Conservation (phyloP, 2,797 vertebrate genomes). For the Novumbra hubbsi region DNA sequence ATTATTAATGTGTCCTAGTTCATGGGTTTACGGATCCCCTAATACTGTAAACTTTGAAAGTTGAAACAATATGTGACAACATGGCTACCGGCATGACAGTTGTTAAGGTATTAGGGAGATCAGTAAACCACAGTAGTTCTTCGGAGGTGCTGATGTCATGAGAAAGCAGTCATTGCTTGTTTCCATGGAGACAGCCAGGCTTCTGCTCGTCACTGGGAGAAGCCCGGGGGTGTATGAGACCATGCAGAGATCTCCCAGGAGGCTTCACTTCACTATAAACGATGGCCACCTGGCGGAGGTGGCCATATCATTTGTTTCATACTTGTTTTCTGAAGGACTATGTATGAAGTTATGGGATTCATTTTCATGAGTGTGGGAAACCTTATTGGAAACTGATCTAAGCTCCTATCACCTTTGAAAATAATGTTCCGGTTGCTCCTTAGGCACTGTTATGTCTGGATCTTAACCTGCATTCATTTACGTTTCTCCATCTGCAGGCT, state of each 20-base stretch:
- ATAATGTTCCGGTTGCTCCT: conserved; percentile 1
- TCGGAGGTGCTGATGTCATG: conserved; percentile 14
- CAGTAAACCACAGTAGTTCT: conserved; percentile 22
- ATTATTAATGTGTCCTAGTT: not conserved
- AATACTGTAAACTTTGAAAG: conserved; percentile 4
- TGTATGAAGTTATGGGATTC: not conserved
- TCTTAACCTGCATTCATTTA: conserved; percentile 4
- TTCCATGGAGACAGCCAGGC: conserved; percentile 56
- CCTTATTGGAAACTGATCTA: not conserved
- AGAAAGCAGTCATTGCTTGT: conserved; percentile 43
- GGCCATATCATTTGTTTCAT: not conserved
- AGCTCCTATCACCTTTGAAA: not conserved
- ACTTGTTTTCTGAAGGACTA: not conserved
- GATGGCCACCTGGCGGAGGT: not conserved
- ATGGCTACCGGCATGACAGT: not conserved
- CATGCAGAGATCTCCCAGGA: conserved; percentile 16
- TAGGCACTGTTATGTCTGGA: conserved; percentile 14
- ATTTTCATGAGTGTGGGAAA: not conserved
- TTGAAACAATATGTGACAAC: not conserved
- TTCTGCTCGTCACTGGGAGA: conserved; percentile 32
- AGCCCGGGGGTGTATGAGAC: conserved; percentile 25
- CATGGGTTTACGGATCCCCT: not conserved
- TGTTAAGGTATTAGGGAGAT: not conserved
- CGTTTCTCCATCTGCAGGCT: conserved; percentile 5
- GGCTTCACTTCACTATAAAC: not conserved